phyloP scores from a whole-genome alignment of 1,140 invertebrate species.

The Neotoxoptera formosana region DNA sequence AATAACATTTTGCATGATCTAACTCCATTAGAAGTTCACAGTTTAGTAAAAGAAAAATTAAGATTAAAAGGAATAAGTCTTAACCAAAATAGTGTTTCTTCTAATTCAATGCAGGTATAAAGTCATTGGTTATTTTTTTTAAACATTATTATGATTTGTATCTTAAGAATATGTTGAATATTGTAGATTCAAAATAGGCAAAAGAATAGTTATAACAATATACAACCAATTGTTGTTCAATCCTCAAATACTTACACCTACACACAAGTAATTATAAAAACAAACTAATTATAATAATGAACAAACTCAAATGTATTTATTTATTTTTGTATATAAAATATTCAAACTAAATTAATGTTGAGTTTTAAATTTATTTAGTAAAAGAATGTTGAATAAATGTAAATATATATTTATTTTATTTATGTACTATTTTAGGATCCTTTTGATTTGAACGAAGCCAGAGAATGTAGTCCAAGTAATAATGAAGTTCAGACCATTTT shows the following conservation, averaged over 20 bases:
- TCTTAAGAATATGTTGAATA: background rate
- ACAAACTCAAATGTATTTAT: background rate
- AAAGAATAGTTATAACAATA: background rate
- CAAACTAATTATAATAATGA: background rate
- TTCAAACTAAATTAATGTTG: background rate
- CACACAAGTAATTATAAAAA: background rate
- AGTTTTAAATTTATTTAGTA: background rate
- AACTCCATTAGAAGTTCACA: background rate
- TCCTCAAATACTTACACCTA: background rate
- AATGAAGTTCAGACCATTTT: constrained; percentile 65
- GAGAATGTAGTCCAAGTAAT: constrained; percentile 81
- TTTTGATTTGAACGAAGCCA: constrained; percentile 59
- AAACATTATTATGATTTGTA: background rate
- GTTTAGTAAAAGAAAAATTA: constrained; percentile 67
- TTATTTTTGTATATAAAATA: background rate
- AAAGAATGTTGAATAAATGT: background rate
- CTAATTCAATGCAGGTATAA: constrained; percentile 62
- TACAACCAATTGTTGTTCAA: background rate
- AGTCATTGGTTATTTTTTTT: background rate
- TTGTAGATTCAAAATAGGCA: constrained; percentile 8
- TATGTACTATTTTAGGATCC: background rate
- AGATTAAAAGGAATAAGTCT: constrained; percentile 75
- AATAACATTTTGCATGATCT: background rate
- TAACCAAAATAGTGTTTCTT: constrained; percentile 72
- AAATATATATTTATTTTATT: background rate